Conservation (phyloP, 2,888 invertebrate genomes). For the Seira sanloemensis region DNA sequence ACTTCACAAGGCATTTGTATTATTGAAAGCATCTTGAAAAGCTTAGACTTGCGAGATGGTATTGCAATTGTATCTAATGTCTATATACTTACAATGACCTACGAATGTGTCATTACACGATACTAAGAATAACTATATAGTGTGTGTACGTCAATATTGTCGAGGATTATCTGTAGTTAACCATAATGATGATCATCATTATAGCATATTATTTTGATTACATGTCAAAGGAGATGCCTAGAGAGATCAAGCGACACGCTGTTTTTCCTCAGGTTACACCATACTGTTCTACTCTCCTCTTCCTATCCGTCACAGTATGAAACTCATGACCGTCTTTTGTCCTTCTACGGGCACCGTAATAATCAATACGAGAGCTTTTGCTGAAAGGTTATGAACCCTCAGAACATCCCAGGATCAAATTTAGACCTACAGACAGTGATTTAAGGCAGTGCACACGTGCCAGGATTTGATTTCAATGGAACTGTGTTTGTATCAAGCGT, state of each 20-base stretch:
- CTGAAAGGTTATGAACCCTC: slow-evolving; percentile 49
- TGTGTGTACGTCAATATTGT: not conserved
- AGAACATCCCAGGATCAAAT: too few relatives aligned
- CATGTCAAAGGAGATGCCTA: not conserved
- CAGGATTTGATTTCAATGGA: too few relatives aligned
- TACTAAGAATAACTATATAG: not conserved
- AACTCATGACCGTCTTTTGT: slow-evolving; percentile 22
- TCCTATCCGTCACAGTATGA: not conserved
- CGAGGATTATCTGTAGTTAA: not conserved
- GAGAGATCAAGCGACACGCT: not conserved
- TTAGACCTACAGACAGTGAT: too few relatives aligned
- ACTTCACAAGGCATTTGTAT: too few relatives aligned
- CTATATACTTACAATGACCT: too few relatives aligned
- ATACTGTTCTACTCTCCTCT: not conserved
- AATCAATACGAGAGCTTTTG: slow-evolving; percentile 36
- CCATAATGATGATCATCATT: not conserved
- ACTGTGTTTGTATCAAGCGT: too few relatives aligned
- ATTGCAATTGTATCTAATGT: too few relatives aligned
- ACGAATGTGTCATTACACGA: not conserved
- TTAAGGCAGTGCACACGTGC: not conserved
- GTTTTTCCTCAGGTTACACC: not conserved
- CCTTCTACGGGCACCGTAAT: slow-evolving; percentile 18
- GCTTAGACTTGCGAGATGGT: too few relatives aligned
- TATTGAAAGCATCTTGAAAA: too few relatives aligned
- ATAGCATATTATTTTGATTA: not conserved